Conservation (phyloP, 2,113 vertebrate species). For the Canis aureus region DNA sequence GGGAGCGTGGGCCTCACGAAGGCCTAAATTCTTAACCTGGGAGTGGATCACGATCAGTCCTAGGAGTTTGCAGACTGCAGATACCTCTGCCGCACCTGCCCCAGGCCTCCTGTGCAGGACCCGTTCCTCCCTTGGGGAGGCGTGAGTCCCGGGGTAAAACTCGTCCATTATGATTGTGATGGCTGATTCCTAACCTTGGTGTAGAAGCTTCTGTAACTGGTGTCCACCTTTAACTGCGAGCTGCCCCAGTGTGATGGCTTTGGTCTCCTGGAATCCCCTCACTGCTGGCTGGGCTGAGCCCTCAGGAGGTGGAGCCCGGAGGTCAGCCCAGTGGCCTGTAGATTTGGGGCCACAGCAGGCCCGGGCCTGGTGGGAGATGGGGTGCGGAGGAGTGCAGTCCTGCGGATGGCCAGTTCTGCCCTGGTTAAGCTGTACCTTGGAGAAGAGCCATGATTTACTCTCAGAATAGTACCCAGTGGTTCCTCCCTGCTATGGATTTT, state of each 20-base stretch:
- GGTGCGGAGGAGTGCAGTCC: fast-evolving
- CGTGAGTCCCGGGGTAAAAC: fast-evolving
- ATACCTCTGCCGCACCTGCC: not conserved
- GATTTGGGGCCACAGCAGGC: not conserved
- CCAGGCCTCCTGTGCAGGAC: not conserved
- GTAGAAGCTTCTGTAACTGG: not conserved
- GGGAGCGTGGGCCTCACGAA: not conserved
- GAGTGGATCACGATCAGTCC: not conserved
- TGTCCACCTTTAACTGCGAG: not conserved
- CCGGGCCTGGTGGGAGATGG: not conserved
- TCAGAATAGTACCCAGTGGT: not conserved
- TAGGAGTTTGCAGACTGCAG: not conserved
- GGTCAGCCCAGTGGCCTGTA: not conserved
- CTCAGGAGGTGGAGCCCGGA: not conserved
- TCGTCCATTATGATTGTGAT: not conserved
- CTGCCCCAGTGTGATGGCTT: not conserved
- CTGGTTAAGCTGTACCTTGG: not conserved
- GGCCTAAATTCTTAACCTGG: not conserved
- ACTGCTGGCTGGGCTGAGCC: not conserved
- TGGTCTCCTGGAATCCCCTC: not conserved
- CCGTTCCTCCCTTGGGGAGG: not conserved
- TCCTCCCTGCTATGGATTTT: not conserved
- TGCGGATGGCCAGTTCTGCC: not conserved
- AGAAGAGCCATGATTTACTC: not conserved
- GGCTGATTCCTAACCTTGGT: not conserved